Percentiles rank a stretch among this genome's conserved stretches.
phyloP scores from a whole-genome alignment of 2,113 vertebrate species.

The Apaloderma vittatum region DNA sequence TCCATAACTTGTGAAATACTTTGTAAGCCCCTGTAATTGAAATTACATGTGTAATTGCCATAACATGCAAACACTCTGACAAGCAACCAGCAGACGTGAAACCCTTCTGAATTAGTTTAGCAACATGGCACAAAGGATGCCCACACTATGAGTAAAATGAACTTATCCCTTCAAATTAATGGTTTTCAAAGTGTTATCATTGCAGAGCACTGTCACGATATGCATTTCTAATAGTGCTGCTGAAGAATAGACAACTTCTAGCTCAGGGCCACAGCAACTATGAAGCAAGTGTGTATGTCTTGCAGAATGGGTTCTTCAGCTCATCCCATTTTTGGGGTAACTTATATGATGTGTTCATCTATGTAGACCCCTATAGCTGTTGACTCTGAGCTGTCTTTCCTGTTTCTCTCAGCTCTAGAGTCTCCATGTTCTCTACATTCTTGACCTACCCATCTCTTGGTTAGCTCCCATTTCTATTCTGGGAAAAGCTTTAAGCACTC shows the following conservation, averaged over 20 bases:
- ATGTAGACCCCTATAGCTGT: neutral
- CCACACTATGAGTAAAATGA: neutral
- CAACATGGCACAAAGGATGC: neutral
- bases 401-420: neutral
- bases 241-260: neutral
- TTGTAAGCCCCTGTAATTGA: conserved; percentile 88
- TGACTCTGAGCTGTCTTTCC: neutral
- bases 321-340: neutral
- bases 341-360: neutral
- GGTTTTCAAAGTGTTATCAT: neutral
- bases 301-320: neutral
- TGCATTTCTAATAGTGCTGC: neutral
- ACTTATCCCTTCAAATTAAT: neutral
- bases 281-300: neutral
- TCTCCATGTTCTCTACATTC: neutral
- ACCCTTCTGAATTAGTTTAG: neutral
- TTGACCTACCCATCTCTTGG: neutral
- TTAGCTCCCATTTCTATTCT: neutral
- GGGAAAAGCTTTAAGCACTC: neutral
- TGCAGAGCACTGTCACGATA: neutral
- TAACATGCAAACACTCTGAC: neutral
- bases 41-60: neutral
- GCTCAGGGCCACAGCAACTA: neutral
- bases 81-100: neutral
- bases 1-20: conserved; percentile 84